These are phyloP conservation scores for Axinella damicornis DNA, from an alignment of 37 sponge, comb jelly and placozoan species.

Conservation along the genomic window DNA sequence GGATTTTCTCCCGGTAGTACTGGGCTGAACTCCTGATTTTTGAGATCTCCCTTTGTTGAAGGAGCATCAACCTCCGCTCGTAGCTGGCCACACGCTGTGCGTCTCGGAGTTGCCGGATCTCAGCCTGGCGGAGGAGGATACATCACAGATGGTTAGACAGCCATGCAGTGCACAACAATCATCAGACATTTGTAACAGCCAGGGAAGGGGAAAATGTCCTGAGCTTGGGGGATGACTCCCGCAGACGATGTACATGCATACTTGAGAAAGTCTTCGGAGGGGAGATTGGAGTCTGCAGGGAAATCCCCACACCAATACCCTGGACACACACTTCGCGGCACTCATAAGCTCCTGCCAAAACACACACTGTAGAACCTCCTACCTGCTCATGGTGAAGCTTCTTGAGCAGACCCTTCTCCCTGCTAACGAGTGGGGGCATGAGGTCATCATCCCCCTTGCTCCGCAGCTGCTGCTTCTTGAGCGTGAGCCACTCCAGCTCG, in stretches of 20 bases:
- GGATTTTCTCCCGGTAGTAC: conserved; percentile 70
- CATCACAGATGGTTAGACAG: too few species aligned
- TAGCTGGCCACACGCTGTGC: conserved; percentile 69
- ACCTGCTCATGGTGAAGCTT: conserved; percentile 78
- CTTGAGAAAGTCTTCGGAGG: too few species aligned
- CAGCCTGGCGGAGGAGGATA: conserved; percentile 83
- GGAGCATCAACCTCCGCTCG: conserved; percentile 74
- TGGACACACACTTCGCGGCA: too few species aligned
- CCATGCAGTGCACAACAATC: too few species aligned
- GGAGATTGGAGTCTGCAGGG: too few species aligned
- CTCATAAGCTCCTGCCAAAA: too few species aligned
- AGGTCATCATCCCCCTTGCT: conserved; percentile 88
- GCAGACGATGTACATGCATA: too few species aligned
- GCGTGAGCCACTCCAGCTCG: conserved; percentile 73
- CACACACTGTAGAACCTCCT: conserved; percentile 1
- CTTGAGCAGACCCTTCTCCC: conserved; percentile 72
- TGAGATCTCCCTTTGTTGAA: conserved; percentile 79
- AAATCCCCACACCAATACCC: too few species aligned
- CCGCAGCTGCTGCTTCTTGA: conserved; percentile 59
- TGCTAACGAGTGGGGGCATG: conserved; percentile 83
- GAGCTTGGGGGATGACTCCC: too few species aligned
- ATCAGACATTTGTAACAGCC: too few species aligned
- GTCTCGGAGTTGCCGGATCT: conserved; percentile 70
- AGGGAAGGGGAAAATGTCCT: too few species aligned
- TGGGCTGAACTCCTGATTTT: conserved; percentile 62